These are phyloP conservation scores for Danionella dracula DNA, from an alignment of 2,797 vertebrate genomes.

Conservation along the genomic window DNA sequence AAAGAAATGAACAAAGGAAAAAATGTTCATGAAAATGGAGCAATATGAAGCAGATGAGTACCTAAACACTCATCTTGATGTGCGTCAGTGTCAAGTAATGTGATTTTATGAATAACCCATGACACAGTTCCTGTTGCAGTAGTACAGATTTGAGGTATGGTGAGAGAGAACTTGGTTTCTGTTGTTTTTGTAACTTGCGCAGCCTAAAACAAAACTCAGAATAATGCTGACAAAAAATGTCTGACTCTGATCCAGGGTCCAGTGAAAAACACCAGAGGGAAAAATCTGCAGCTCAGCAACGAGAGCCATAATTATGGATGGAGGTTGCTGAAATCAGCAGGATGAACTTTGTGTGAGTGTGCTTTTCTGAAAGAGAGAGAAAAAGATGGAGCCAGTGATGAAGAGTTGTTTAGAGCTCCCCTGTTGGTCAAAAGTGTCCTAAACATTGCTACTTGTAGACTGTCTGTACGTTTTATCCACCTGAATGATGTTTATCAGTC, in stretches of 20 bases:
- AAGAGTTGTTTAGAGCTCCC: neutral
- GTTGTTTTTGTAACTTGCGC: slow-evolving; percentile 25
- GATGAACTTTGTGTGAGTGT: slow-evolving; percentile 46
- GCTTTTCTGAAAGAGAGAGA: slow-evolving; percentile 20
- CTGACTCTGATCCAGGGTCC: slow-evolving; percentile 46
- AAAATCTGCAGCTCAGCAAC: slow-evolving; percentile 75
- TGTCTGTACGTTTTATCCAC: too few relatives aligned
- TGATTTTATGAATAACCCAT: neutral
- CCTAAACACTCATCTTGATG: neutral
- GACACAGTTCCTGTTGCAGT: neutral
- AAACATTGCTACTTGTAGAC: too few relatives aligned
- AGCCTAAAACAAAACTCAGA: slow-evolving; percentile 33
- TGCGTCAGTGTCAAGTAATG: neutral
- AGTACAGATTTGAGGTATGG: neutral
- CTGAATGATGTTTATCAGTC: too few relatives aligned
- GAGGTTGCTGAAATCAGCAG: slow-evolving; percentile 76
- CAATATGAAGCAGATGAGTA: neutral
- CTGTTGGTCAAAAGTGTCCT: too few relatives aligned
- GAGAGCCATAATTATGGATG: slow-evolving; percentile 71
- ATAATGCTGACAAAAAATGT: slow-evolving; percentile 40
- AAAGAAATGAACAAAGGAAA: slow-evolving; percentile 11
- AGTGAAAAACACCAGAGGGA: slow-evolving; percentile 55
- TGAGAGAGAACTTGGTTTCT: neutral
- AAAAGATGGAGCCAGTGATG: neutral
- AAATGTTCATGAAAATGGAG: neutral